These are phyloP conservation scores for Crax fasciolata DNA, from an alignment of 2,797 vertebrate species.

Conservation along the genomic window DNA sequence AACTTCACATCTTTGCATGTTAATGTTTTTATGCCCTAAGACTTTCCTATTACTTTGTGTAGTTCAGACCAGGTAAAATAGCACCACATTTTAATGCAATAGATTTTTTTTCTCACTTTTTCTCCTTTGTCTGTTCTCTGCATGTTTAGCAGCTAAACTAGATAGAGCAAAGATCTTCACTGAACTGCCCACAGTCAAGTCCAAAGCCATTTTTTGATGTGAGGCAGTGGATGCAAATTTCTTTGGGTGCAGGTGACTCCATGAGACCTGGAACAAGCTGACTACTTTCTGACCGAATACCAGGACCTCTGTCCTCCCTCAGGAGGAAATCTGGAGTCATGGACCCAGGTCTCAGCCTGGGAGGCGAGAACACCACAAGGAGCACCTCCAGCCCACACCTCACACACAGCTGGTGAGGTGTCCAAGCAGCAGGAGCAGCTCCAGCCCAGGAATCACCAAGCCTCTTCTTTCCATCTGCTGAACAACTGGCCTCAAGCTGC, in stretches of 20 bases:
- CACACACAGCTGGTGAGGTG: fast-evolving
- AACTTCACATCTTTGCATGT: not conserved
- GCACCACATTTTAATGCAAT: not conserved
- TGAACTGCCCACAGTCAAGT: not conserved
- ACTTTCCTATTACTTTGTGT: not conserved
- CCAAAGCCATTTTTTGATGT: not conserved
- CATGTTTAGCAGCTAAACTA: not conserved
- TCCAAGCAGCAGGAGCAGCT: fast-evolving
- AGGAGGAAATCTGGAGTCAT: not conserved
- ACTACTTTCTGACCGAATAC: not conserved
- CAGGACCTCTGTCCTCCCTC: not conserved
- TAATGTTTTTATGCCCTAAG: not conserved
- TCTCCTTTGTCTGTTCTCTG: not conserved
- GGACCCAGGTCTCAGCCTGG: not conserved
- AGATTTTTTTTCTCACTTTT: not conserved
- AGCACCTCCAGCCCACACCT: not conserved
- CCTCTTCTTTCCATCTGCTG: not conserved
- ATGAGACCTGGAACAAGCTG: not conserved
- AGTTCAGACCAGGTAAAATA: not conserved
- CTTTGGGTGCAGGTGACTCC: not conserved
- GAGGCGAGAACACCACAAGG: not conserved
- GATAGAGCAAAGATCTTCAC: not conserved
- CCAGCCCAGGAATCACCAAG: fast-evolving
- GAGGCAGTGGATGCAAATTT: not conserved
- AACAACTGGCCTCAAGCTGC: not conserved